Evolutionary conservation across 2,888 invertebrate species (phyloP).

Genomic region (Tachina lurida): DNA sequence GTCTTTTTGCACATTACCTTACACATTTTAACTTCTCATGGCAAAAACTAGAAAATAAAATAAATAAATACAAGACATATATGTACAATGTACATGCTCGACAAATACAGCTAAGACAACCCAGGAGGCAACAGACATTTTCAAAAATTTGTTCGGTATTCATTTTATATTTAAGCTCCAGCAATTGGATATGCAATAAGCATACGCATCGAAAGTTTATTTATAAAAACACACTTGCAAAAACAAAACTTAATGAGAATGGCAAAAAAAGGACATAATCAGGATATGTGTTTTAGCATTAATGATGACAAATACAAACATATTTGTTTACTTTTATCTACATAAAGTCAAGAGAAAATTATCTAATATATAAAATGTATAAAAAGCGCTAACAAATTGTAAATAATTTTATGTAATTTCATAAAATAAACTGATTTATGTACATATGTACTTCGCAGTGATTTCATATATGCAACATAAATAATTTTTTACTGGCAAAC

Average conservation of each 20-base stretch:
- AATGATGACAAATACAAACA: constrained; percentile 16
- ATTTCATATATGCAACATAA: constrained; percentile 2
- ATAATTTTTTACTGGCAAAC: background rate
- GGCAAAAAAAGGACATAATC: background rate
- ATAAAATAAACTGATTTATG: constrained; percentile 32
- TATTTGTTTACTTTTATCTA: constrained; percentile 37
- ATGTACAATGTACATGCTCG: background rate
- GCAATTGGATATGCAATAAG: too few relatives aligned
- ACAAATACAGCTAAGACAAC: background rate
- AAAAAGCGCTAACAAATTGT: background rate
- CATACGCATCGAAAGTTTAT: too few relatives aligned
- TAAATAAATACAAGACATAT: background rate
- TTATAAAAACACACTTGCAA: background rate
- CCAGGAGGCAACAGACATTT: too few relatives aligned
- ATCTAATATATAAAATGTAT: background rate
- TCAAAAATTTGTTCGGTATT: background rate
- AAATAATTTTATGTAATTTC: constrained; percentile 19
- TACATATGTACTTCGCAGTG: background rate
- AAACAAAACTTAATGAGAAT: background rate
- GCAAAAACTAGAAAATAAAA: background rate
- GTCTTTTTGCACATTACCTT: background rate
- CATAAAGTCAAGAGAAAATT: background rate
- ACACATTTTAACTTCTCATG: background rate
- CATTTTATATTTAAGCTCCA: background rate
- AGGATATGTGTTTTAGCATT: constrained; percentile 20